phyloP scores from a whole-genome alignment of 1,140 invertebrate species.

The Tetramorium parvispinum region DNA sequence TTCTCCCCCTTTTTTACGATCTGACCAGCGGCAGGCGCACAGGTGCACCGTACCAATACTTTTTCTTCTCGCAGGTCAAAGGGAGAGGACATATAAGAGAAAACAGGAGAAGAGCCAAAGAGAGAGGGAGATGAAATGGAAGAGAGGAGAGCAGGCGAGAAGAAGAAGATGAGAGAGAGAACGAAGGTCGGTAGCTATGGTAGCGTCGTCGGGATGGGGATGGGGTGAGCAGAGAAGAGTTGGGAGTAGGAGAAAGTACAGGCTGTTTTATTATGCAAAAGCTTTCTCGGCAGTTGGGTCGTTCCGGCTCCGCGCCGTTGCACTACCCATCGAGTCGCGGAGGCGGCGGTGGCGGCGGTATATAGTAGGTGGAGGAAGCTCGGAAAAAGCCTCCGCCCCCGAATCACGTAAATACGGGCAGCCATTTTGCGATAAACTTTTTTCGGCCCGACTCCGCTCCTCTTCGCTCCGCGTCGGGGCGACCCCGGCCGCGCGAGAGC shows the following conservation, averaged over 20 bases:
- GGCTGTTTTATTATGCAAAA: conserved; percentile 86
- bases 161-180: conserved; percentile 25
- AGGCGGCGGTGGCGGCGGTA: conserved; percentile 66
- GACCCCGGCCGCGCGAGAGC: conserved; percentile 19
- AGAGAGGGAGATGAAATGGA: neutral
- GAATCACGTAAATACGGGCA: conserved; percentile 85
- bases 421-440: conserved; percentile 86
- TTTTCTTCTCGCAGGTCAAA: conserved; percentile 49
- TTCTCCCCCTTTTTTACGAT: conserved; percentile 65
- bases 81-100: conserved; percentile 27
- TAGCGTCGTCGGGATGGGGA: conserved; percentile 52
- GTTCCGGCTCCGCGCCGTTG: conserved; percentile 81
- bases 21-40: conserved; percentile 54
- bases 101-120: conserved; percentile 24
- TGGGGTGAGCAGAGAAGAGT: conserved; percentile 64
- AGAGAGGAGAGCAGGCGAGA: conserved; percentile 5
- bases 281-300: conserved; percentile 84
- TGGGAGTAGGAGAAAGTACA: conserved; percentile 75
- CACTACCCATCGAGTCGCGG: conserved; percentile 73
- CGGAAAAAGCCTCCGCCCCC: conserved; percentile 84
- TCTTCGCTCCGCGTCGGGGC: neutral
- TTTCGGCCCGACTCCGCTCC: conserved; percentile 73
- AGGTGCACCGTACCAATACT: conserved; percentile 72
- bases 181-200: conserved; percentile 63
- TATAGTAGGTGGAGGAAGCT: conserved; percentile 73